Base-by-base conservation (phyloP, 1,140 invertebrate genomes). In the Listronotus oregonensis region DNA sequence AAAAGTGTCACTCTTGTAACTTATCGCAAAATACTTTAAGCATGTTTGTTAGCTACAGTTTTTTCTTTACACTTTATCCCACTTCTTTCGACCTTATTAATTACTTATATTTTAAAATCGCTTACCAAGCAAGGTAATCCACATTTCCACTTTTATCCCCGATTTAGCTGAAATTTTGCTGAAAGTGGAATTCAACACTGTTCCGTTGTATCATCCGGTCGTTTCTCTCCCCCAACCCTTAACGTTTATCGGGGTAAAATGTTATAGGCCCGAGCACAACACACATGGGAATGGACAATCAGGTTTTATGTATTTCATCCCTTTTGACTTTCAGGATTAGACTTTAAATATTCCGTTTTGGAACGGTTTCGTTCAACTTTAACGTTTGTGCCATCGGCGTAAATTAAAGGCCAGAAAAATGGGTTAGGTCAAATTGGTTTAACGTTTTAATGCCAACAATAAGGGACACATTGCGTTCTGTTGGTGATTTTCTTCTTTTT, bases 241-340 rank as follows among this genome's bases (percentile, higher is more conserved):
- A 60, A 49, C 57, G 46, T 60, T 60, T 60, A 60, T 60, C 32
- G 27, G 57, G 32, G 44, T 31, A 50, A 60, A 61, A 51, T 47
- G 59, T 61, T 61, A 61, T 61, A 42, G 59, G 59, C 47, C 32
- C 57, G 14, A 43, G 46, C 46, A 60, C 57, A 60, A 60, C 46
- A 60, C 57, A 61, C 59, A 51, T 51, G 59, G 59, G 59, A 61
- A 61, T 43, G 47, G 59, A 52, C 59, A 61, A 61, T 61, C 59
- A 42, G 59, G 59, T 61, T 61, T 61, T 61, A 61, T 61, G 59
- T 40, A 52, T 61, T 52, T 52, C 49, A 31, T 43, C 31, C 46
- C 49, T 52, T 61, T 32, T 31, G 44, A 60, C 57, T 60, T 39
- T 34, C 34, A 15, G 37, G 59, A 61, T 61, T 61, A 61, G 46